Evolutionary conservation across 2,113 vertebrate genomes (phyloP), one percentile per base, ranked within the genome.

Genomic region (Hyperopisus bebe): DNA sequence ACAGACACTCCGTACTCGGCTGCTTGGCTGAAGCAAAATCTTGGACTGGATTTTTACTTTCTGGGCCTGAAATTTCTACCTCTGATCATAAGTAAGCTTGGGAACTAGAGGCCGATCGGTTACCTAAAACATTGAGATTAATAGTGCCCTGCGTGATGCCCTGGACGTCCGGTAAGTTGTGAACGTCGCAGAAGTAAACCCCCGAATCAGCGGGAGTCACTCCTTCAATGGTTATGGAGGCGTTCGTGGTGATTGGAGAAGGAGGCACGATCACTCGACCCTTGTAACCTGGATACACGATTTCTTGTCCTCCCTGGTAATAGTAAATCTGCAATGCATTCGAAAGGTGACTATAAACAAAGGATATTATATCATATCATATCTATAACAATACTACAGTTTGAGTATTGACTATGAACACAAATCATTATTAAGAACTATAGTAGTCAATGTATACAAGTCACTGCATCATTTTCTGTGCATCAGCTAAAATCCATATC

Each of bases 151-250:
- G 94, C 24, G 94, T 95, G 46, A 89, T 87, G 66, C 95, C 95
- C 0, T 3, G 6, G 1, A 94, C 89, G 11, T 95, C 95, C 1
- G 95, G 95, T 0, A 96, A 92, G 91, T 96, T 97, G 92, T 95
- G 95, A 88, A 98, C 95, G 74, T 97, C 95, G 17, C 98, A 98
- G 15, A 85, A 94, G 90, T 98, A 98, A 88, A 93, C 17, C 0
- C 97, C 98, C 0, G 96, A 90, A 58, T 98, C 97, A 2, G 93
- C 93, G 44, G 95, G 91, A 50, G 96, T 95, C 95, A 97, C 96
- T 89, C 95, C 94, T 24, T 88, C 94, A 90, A 98, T 97, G 9
- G 94, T 94, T 92, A 98, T 95, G 0, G 96, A 96, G 19, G 96
- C 97, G 0, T 97, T 98, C 8, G 83, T 86, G 3, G 0, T 48